phyloP scores from a whole-genome alignment of 2,888 invertebrate genomes.

The Pegoplata infirma region DNA sequence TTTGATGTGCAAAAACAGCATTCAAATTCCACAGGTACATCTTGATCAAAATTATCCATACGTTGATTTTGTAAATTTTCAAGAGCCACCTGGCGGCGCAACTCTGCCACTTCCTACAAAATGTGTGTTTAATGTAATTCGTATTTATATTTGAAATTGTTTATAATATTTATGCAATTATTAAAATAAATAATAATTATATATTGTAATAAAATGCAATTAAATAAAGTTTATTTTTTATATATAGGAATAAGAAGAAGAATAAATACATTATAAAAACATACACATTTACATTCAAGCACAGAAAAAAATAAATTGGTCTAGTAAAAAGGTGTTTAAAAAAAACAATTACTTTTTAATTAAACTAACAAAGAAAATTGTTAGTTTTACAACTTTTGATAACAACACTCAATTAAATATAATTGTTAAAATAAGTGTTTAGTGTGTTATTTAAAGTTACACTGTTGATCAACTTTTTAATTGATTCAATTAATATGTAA shows the following conservation, averaged over 20 bases:
- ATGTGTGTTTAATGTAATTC: conserved; percentile 58
- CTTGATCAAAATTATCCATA: conserved; percentile 86
- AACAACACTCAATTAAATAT: too few relatives aligned
- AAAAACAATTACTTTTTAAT: too few relatives aligned
- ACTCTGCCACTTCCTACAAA: conserved; percentile 79
- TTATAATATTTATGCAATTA: conserved; percentile 12
- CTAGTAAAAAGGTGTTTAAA: too few relatives aligned
- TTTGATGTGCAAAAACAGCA: conserved; percentile 98
- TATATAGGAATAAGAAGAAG: neutral
- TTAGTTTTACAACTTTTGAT: too few relatives aligned
- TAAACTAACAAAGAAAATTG: too few relatives aligned
- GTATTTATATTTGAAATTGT: conserved; percentile 62
- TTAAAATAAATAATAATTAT: conserved; percentile 20
- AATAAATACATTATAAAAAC: neutral
- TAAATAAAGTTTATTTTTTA: conserved; percentile 39
- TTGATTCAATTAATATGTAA: too few relatives aligned
- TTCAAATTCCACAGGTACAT: conserved; percentile 96
- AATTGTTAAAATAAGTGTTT: too few relatives aligned
- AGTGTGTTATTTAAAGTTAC: too few relatives aligned
- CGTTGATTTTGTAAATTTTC: conserved; percentile 78
- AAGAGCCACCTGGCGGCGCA: conserved; percentile 78
- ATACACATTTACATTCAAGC: too few relatives aligned
- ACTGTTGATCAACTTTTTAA: too few relatives aligned
- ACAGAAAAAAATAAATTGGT: too few relatives aligned
- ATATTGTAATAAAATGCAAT: neutral